Conservation (phyloP, 2,888 invertebrate species). For the Drosophila testacea region DNA sequence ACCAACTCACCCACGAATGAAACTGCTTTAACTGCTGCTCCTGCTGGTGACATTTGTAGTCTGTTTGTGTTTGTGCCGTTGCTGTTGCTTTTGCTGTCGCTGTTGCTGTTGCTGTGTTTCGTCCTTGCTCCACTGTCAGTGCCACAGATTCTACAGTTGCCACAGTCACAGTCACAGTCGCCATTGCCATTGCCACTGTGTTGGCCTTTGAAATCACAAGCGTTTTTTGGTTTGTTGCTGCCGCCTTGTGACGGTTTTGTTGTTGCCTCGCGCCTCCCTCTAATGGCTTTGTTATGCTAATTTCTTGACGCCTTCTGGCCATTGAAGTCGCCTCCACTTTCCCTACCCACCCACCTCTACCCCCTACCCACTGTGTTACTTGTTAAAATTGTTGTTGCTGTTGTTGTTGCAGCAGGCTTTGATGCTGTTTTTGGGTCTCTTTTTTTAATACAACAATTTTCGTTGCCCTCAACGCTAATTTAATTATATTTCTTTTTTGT, state of each 20-base stretch:
- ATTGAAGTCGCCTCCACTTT: conserved; percentile 46
- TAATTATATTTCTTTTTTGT: conserved; percentile 59
- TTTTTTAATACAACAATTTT: conserved; percentile 51
- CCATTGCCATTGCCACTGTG: conserved; percentile 35
- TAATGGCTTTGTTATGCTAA: conserved; percentile 78
- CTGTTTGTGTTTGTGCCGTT: conserved; percentile 48
- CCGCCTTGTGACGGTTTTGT: conserved; percentile 5
- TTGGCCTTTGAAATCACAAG: conserved; percentile 70
- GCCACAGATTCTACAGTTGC: conserved; percentile 39
- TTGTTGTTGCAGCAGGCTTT: conserved; percentile 39
- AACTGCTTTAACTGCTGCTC: conserved; percentile 32
- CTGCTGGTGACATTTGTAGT: conserved; percentile 58
- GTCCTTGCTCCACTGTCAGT: conserved; percentile 57
- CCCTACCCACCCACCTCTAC: conserved; percentile 8
- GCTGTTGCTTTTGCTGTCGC: conserved; percentile 17
- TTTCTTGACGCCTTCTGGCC: conserved; percentile 73
- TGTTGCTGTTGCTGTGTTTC: conserved; percentile 15
- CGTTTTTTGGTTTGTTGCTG: conserved; percentile 29
- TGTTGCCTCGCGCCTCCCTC: conserved; percentile 32
- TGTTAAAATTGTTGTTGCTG: conserved; percentile 23
- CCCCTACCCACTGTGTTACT: background rate
- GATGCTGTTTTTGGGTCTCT: conserved; percentile 42
- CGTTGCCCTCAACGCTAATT: conserved; percentile 52
- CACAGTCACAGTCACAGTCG: conserved; percentile 23
- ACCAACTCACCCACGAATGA: conserved; percentile 27